Evolutionary conservation across 2,113 vertebrate species (phyloP), one percentile per base, ranked within the genome.

Genomic region (Dasyprocta punctata): DNA sequence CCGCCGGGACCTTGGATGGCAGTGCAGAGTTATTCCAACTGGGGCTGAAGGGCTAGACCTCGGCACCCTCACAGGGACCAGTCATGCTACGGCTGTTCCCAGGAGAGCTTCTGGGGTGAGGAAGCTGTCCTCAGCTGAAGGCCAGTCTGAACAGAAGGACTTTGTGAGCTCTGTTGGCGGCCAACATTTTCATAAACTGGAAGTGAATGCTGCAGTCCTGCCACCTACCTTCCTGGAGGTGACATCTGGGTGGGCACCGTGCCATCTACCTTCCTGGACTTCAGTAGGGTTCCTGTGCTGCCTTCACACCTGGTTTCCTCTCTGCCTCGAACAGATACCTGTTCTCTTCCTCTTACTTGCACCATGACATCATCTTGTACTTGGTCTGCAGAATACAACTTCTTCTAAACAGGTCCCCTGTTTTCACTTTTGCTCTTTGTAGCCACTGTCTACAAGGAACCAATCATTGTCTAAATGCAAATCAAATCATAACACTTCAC

Each of bases 291-390:
- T 71, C 52, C n/a, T 10, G 19, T 6, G 36, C 54, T 13, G 69
- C 44, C 14, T 58, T 67, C n/a, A 49, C 1, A 20, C 38, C 28
- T 28, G 8, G 9, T 63, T 33, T 71, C 30, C 49, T 52, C 44
- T 77, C 7, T 22, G 75, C 44, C 33, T 80, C 49, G 3, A 10
- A 20, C n/a, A 24, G 28, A 7, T 5, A 16, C 4, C 30, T 0
- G 0, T 77, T 26, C 56, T 92, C 47, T 49, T 61, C 26, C 61
- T 19, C 12, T 26, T 26, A 30, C 22, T 69, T 7, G 11, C 0
- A 22, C 38, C 17, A 9, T 36, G 49, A 0, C 1, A 1, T 33
- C 44, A 28, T 17, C 41, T 44, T 17, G 6, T 0, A 0, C 86
- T 41, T 38, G 75, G 33, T 38, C 82, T 56, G 7, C 56, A 19